A percentile compares a stretch with the other conserved stretches of the same genome.
Evolutionary conservation across 1,140 invertebrate species (phyloP).

Genomic region (Drosophila bipectinata): DNA sequence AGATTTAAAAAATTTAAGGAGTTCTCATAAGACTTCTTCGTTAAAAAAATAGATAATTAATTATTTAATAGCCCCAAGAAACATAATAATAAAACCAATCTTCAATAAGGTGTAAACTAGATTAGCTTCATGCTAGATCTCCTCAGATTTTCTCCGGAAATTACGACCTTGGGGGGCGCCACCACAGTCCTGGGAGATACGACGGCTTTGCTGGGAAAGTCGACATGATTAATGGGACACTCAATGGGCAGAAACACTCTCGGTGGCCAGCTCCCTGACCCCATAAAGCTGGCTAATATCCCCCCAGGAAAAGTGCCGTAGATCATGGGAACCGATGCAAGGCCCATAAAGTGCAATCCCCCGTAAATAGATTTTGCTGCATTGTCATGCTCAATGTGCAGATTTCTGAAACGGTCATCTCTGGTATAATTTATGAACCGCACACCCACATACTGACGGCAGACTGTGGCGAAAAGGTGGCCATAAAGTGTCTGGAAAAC

Average conservation of each 20-base stretch:
- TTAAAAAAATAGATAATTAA: no score
- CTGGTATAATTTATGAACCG: constrained; percentile 49
- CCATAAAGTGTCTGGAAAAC: not conserved
- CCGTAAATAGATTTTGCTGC: constrained; percentile 28
- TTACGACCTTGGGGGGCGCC: not conserved
- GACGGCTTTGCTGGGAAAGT: not conserved
- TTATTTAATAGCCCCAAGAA: not conserved
- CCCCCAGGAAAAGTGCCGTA: constrained; percentile 1
- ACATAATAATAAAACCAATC: no score
- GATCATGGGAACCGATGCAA: constrained; percentile 1
- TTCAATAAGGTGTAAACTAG: not conserved
- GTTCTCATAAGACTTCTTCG: no score
- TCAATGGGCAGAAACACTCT: not conserved
- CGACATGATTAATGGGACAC: constrained; percentile 4
- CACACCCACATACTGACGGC: not conserved
- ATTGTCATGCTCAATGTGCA: constrained; percentile 45
- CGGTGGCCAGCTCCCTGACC: not conserved
- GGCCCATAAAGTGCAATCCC: constrained; percentile 7
- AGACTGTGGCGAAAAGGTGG: not conserved
- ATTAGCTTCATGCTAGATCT: not conserved
- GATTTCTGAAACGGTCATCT: constrained; percentile 17
- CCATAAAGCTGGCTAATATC: constrained; percentile 20
- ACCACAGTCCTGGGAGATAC: not conserved
- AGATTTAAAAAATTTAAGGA: no score
- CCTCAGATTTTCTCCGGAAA: not conserved